Evolutionary conservation across 2,113 vertebrate species (phyloP).

Genomic region (Elgaria multicarinata): DNA sequence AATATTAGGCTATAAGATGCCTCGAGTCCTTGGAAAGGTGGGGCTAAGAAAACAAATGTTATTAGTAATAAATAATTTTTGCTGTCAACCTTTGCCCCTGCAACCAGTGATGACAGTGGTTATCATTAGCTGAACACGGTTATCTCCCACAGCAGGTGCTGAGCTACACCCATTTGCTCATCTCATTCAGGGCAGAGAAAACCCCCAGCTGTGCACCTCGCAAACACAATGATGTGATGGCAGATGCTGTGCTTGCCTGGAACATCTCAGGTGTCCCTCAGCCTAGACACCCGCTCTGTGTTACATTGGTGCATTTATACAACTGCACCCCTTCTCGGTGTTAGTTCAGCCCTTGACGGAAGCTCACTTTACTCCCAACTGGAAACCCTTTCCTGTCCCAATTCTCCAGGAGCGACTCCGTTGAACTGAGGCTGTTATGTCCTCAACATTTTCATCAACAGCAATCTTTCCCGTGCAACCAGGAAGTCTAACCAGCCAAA

Average conservation of each 20-base stretch:
- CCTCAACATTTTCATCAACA: not conserved
- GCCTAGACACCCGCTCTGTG: not conserved
- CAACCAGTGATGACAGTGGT: not conserved
- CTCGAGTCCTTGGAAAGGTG: not conserved
- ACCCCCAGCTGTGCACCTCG: not conserved
- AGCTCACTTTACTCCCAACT: not conserved
- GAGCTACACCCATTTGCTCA: not conserved
- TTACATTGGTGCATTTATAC: not conserved
- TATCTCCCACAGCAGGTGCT: not conserved
- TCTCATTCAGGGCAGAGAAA: not conserved
- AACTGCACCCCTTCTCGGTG: too few relatives aligned
- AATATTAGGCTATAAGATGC: not conserved
- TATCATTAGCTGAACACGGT: not conserved
- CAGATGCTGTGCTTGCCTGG: not conserved
- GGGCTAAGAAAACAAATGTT: too few relatives aligned
- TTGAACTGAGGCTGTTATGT: not conserved
- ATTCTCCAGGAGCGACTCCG: not conserved
- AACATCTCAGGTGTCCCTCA: not conserved
- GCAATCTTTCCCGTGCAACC: not conserved
- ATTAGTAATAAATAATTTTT: not conserved
- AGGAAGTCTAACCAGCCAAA: not conserved
- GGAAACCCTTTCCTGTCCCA: not conserved
- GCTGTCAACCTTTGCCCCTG: not conserved
- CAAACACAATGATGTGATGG: not conserved
- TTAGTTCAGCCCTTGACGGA: not conserved